Conservation (phyloP, 1,140 invertebrate species). For the Atopsyche davidsoni region DNA sequence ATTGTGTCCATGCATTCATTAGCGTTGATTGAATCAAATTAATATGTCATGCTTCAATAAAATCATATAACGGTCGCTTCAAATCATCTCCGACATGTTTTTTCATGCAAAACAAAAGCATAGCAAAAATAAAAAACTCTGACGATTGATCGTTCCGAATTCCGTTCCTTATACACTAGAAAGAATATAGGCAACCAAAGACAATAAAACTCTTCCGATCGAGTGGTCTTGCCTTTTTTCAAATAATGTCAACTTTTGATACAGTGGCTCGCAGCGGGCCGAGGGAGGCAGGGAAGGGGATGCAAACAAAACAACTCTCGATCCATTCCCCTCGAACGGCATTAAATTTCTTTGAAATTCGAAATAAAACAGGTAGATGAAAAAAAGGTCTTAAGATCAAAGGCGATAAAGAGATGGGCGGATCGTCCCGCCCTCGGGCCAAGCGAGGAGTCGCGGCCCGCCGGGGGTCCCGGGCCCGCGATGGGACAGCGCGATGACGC, state of each 20-base stretch:
- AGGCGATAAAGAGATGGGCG: slow-evolving; percentile 15
- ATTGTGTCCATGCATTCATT: too few species aligned
- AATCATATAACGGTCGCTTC: too few species aligned
- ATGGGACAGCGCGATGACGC: too few species aligned
- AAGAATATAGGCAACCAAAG: neutral
- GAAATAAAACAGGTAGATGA: slow-evolving; percentile 18
- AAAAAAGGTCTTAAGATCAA: slow-evolving; percentile 27
- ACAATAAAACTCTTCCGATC: too few species aligned
- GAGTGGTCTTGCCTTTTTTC: too few species aligned
- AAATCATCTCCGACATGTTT: too few species aligned
- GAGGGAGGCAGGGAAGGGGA: too few species aligned
- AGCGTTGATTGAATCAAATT: too few species aligned
- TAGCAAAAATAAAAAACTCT: neutral
- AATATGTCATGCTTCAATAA: too few species aligned
- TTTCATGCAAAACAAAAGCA: neutral
- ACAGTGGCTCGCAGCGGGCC: too few species aligned
- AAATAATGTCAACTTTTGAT: too few species aligned
- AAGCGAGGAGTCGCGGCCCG: neutral
- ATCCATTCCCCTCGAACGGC: slow-evolving; percentile 9
- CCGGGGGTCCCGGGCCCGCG: neutral
- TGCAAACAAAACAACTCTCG: neutral
- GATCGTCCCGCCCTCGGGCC: neutral
- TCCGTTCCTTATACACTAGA: too few species aligned
- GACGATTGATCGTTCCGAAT: slow-evolving; percentile 2
- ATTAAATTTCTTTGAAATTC: slow-evolving; percentile 27